These are phyloP conservation scores for Lacanobia oleracea DNA, from an alignment of 2,888 invertebrate species.

Conservation along the genomic window DNA sequence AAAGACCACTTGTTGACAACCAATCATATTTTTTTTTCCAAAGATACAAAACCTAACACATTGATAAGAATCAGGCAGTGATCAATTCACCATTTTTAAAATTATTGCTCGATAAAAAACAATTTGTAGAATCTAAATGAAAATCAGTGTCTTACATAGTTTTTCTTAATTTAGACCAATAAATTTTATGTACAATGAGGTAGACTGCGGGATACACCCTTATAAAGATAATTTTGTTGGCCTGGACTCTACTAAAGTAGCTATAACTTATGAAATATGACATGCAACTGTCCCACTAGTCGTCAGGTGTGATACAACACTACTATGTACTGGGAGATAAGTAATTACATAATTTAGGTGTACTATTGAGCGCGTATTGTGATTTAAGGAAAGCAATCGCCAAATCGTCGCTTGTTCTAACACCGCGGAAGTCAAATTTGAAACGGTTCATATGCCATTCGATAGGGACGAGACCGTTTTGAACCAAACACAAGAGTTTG, in stretches of 20 bases:
- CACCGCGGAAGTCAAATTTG: no score
- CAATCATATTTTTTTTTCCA: constrained; percentile 59
- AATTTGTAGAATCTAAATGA: constrained; percentile 75
- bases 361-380: constrained; percentile 5
- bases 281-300: constrained; percentile 57
- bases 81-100: constrained; percentile 67
- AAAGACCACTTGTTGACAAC: constrained; percentile 68
- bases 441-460: no score
- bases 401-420: no score
- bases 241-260: constrained; percentile 73
- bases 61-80: constrained; percentile 80
- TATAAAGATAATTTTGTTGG: constrained; percentile 82
- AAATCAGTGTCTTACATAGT: constrained; percentile 77
- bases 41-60: constrained; percentile 64
- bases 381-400: not conserved
- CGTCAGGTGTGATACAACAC: not conserved
- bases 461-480: no score
- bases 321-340: constrained; percentile 1
- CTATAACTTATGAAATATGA: constrained; percentile 56
- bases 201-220: constrained; percentile 85
- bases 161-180: constrained; percentile 87
- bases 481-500: no score
- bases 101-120: constrained; percentile 84
- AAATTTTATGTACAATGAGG: constrained; percentile 88
- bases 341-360: not conserved